Base-by-base conservation (phyloP, 2,888 invertebrate species). In the Scelioninae gen. 2 region DNA sequence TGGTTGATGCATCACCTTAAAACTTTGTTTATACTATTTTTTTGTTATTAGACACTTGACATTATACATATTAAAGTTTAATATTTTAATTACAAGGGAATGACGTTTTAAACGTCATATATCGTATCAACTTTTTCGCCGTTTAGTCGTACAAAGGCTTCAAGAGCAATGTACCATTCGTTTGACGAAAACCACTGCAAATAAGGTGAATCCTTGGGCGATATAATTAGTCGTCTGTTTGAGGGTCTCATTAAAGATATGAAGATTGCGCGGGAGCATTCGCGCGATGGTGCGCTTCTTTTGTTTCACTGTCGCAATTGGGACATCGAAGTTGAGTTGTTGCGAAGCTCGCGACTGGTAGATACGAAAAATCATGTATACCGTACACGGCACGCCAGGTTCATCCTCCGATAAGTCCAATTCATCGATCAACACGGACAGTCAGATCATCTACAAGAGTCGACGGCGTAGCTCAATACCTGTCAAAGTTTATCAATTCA, bases 321-420 rank as follows among this genome's bases (percentile, higher is more conserved):
- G 70, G 72, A 69, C 72, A 71, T 55, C 52, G 19, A 46, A 41
- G 61, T 48, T 33, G 60, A 61, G 45, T 48, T 45, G 25, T 37
- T 43, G 2, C 37, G 11, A 25, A 35, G 28, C 43, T 25, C 52
- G 45, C 68, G 45, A 4, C 37, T 45, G 45, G 48, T 48, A 31
- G 52, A 58, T 50, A 58, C 65, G 33, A 63, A 53, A 52, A 60
- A 72, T 33, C 41, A 85, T 85, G 85, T 85, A 85, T 63, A 83
- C 80, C 48, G 85, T 85, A 53, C 84, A 84, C 57, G 83, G 83
- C 46, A 81, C 84, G 25, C 79, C 81, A 0, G 80, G 82, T 52
- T 77, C 78, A 71, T 81, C 82, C 18, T 77, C 80, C 13, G 80
- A 80, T 0, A 76, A 78, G 19, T 77, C 80, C 6, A 76, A 78